Percentiles rank a stretch among this genome's conserved stretches.
These are phyloP conservation scores for Alectoris magna DNA, from an alignment of 2,797 vertebrate species.

Conservation along the genomic window DNA sequence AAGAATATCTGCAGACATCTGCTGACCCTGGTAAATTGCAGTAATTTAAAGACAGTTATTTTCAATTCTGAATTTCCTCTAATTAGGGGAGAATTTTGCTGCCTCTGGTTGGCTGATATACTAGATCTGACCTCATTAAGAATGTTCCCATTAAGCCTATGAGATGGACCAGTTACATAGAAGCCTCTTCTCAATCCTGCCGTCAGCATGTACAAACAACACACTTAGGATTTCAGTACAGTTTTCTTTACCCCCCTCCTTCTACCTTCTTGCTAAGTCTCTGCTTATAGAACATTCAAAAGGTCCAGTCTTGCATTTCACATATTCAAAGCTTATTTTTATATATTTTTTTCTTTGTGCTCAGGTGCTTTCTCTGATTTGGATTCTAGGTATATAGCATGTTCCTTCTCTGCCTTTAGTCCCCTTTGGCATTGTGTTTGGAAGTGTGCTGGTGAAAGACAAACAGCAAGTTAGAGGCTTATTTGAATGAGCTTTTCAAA, in stretches of 20 bases:
- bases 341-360: neutral
- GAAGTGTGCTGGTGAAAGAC: neutral
- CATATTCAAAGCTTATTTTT: neutral
- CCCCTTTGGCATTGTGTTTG: neutral
- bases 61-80: slow-evolving; percentile 21
- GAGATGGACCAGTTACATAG: neutral
- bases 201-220: slow-evolving; percentile 33
- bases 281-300: slow-evolving; percentile 50
- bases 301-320: slow-evolving; percentile 46
- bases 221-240: slow-evolving; percentile 20
- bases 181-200: slow-evolving; percentile 35
- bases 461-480: neutral
- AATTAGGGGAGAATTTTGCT: neutral
- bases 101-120: neutral
- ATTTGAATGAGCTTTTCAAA: neutral
- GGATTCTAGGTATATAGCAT: neutral
- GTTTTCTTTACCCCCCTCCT: slow-evolving; percentile 4
- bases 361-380: slow-evolving; percentile 7
- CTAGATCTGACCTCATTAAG: slow-evolving; percentile 2
- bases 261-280: slow-evolving; percentile 34
- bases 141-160: neutral
- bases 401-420: neutral
- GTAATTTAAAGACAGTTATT: neutral
- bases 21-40: neutral
- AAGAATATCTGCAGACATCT: slow-evolving; percentile 16